Evolutionary conservation across 2,113 vertebrate genomes (phyloP), one percentile per base, ranked within the genome.

Genomic region (Alethe castanea): DNA sequence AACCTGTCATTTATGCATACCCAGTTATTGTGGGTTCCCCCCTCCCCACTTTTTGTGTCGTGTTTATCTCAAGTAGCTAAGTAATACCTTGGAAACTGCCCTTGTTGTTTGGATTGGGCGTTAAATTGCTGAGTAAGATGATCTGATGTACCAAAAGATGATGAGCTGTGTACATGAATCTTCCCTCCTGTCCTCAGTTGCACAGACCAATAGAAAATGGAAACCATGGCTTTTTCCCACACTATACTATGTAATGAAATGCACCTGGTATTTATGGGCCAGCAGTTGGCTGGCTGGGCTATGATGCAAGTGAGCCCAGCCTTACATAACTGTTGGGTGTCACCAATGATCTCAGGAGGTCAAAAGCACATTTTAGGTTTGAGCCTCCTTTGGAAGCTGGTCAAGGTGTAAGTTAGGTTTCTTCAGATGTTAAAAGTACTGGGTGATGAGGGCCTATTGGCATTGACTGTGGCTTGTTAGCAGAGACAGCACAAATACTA

Each of bases 11-110:
- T 60, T 44, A 14, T 48, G 29, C 14, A 4, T 25, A 54, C 45
- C 61, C 35, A n/a, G 33, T 57, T 59, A 47, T 52, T 73, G 42
- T 0, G 1, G 69, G 60, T 84, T 87, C 4, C 28, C 36, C n/a
- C 20, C 44, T 22, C 28, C 40, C 62, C 42, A 50, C 4, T 19
- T 76, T 72, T 82, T 61, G 47, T 74, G 33, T 38, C 9, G 1
- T 93, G 47, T 81, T 94, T 93, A 59, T 88, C 56, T 86, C 36
- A 23, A 81, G 35, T 62, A 71, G 67, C 79, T 59, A 73, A 92
- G 54, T 93, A 76, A 76, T 94, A 74, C 80, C 90, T 90, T 95
- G 94, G 90, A 93, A 94, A 90, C 86, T 80, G 59, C n/a, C 84
- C 47, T 71, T 20, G 16, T 93, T 90, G 83, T 86, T 86, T 95